Conservation (phyloP, 2,888 invertebrate species). For the Philereme transversata region DNA sequence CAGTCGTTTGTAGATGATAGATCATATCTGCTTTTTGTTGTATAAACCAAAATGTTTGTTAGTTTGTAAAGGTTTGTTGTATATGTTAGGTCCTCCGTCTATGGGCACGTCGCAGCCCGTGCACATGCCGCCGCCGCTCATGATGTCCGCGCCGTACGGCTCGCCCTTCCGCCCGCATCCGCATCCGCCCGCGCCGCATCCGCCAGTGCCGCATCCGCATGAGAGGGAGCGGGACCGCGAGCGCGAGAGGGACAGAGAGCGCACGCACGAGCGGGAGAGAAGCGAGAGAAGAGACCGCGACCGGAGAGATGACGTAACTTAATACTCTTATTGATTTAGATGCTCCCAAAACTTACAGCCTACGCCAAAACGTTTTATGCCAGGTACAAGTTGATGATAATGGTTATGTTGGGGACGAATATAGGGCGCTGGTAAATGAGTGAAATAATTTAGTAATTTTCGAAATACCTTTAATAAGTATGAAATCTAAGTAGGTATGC, state of each 20-base stretch:
- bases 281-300: slow-evolving; percentile 54
- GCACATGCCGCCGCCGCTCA: slow-evolving; percentile 52
- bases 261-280: slow-evolving; percentile 55
- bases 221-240: slow-evolving; percentile 51
- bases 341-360: no score
- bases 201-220: slow-evolving; percentile 64
- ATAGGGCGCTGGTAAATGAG: no score
- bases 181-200: slow-evolving; percentile 37
- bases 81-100: slow-evolving; percentile 40
- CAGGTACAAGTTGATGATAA: no score
- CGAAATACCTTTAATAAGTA: no score
- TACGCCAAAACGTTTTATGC: no score
- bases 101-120: slow-evolving; percentile 54
- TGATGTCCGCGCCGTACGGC: slow-evolving; percentile 59
- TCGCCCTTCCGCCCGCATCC: slow-evolving; percentile 57
- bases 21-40: no score
- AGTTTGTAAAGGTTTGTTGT: no score
- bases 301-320: slow-evolving; percentile 68
- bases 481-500: no score
- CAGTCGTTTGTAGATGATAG: no score
- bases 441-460: no score
- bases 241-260: slow-evolving; percentile 47
- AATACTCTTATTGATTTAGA: background rate
- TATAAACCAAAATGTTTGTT: no score
- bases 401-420: no score